Percentiles rank a stretch among this genome's conserved stretches.
phyloP scores from a whole-genome alignment of 2,888 invertebrate species.

The Macroteleia sp. region DNA sequence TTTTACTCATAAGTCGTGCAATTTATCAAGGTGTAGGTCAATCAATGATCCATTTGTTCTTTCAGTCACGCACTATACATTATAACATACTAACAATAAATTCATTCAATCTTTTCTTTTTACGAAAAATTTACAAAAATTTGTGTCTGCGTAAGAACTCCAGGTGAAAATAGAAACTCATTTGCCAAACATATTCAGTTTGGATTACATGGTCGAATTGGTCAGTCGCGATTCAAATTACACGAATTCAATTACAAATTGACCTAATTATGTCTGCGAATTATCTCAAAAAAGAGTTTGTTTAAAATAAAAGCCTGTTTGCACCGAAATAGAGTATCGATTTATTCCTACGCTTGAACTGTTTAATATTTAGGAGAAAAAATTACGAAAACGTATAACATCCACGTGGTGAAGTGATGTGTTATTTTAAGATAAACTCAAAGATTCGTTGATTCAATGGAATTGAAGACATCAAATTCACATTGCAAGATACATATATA shows the following conservation, averaged over 20 bases:
- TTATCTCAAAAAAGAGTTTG: constrained; percentile 20
- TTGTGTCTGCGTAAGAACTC: not conserved
- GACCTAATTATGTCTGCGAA: constrained; percentile 34
- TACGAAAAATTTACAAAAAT: too few species aligned
- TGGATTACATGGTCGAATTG: not conserved
- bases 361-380: constrained; percentile 22
- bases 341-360: not conserved
- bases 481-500: not conserved
- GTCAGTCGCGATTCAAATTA: constrained; percentile 3
- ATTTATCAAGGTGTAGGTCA: constrained; percentile 73
- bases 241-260: constrained; percentile 25
- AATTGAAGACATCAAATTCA: constrained; percentile 18
- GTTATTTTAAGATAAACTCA: constrained; percentile 1
- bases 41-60: constrained; percentile 79
- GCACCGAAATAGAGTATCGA: constrained; percentile 34
- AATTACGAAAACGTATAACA: constrained; percentile 8
- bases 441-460: not conserved
- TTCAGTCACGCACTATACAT: constrained; percentile 57
- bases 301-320: constrained; percentile 23
- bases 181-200: constrained; percentile 1
- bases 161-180: not conserved
- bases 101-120: too few species aligned
- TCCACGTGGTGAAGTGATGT: constrained; percentile 31
- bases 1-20: constrained; percentile 24
- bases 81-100: too few species aligned